Evolutionary conservation across 2,888 invertebrate species (phyloP).

Genomic region (Yponomeuta malinellus): DNA sequence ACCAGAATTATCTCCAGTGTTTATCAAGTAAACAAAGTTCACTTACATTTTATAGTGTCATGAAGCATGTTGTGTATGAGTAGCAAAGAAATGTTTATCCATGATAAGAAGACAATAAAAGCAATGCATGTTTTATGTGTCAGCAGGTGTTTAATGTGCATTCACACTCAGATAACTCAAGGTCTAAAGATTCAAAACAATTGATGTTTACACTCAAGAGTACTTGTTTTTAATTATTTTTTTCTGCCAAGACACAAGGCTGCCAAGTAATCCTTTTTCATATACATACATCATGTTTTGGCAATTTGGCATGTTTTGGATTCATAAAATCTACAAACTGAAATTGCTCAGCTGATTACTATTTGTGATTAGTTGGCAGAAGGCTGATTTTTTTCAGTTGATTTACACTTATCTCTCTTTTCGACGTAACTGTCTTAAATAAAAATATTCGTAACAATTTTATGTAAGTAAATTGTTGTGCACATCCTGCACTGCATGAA

Average conservation of each 20-base stretch:
- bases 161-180: not conserved
- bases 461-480: no score
- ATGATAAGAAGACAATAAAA: not conserved
- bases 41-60: not conserved
- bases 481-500: no score
- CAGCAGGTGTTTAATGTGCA: not conserved
- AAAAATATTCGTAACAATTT: no score
- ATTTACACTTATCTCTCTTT: no score
- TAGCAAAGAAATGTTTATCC: not conserved
- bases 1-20: not conserved
- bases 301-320: not conserved
- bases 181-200: not conserved
- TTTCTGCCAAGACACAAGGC: not conserved
- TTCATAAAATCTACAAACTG: not conserved
- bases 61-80: not conserved
- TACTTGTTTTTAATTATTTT: constrained; percentile 4
- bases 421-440: no score
- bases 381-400: no score
- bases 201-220: not conserved
- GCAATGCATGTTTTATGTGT: not conserved
- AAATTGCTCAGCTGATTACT: no score
- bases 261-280: not conserved
- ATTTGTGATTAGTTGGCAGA: no score
- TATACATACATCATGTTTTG: not conserved
- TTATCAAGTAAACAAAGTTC: constrained; percentile 3